A percentile compares a stretch with the other conserved stretches of the same genome.
phyloP scores from a whole-genome alignment of 2,113 vertebrate genomes.

The Hiodon alosoides region DNA sequence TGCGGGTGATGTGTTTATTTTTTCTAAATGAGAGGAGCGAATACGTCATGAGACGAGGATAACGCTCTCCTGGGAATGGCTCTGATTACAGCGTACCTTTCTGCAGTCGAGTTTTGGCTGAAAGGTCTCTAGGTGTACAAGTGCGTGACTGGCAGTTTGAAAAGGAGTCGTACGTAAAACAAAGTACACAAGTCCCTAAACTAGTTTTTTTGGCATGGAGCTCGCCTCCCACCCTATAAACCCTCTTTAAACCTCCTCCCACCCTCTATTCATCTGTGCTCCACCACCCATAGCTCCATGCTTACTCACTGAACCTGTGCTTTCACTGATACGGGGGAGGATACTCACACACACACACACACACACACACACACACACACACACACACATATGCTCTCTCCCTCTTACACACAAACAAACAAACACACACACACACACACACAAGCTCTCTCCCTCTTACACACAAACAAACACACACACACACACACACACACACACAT shows the following conservation, averaged over 20 bases:
- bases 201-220: conserved; percentile 61
- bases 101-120: conserved; percentile 10
- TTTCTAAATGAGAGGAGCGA: background rate
- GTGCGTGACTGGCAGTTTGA: conserved; percentile 50
- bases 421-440: background rate
- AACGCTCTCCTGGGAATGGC: background rate
- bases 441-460: no score
- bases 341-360: conserved; percentile 25
- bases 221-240: conserved; percentile 63
- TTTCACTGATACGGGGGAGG: conserved; percentile 34
- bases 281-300: conserved; percentile 52
- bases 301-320: conserved; percentile 68
- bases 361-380: conserved; percentile 2
- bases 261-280: conserved; percentile 81
- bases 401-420: background rate
- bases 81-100: background rate
- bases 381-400: background rate
- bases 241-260: conserved; percentile 67
- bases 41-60: conserved; percentile 6
- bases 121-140: conserved; percentile 45
- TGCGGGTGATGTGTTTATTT: background rate
- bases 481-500: background rate
- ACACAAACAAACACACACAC: background rate
- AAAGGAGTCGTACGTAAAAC: conserved; percentile 55
- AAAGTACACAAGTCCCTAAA: conserved; percentile 79